Conservation (phyloP, 1,140 invertebrate genomes). For the Fopius arisanus region DNA sequence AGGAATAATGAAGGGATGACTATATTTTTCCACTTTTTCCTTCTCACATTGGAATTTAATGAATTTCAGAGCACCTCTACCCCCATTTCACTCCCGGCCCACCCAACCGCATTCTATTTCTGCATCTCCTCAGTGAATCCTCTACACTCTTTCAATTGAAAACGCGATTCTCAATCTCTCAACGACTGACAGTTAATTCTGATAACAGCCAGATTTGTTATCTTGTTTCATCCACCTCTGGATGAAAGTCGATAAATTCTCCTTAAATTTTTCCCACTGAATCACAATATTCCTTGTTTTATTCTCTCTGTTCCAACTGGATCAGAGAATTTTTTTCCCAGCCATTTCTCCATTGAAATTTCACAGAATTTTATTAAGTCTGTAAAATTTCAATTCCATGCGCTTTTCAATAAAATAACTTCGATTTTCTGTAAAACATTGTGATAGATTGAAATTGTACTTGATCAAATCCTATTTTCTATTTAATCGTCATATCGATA, state of each 20-base stretch:
- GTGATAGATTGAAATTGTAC: too few species aligned
- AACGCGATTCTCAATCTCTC: not conserved
- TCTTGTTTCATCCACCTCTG: not conserved
- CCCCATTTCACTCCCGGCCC: too few species aligned
- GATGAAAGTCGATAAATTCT: not conserved
- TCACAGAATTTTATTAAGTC: too few species aligned
- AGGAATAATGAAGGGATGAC: not conserved
- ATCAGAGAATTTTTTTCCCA: too few species aligned
- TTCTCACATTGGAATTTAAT: not conserved
- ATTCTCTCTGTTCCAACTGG: too few species aligned
- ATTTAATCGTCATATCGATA: too few species aligned
- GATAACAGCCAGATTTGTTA: not conserved
- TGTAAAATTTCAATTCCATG: too few species aligned
- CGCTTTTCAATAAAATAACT: too few species aligned
- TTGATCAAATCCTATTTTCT: too few species aligned
- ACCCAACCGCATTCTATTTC: not conserved
- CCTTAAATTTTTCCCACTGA: not conserved
- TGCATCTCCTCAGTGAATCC: not conserved
- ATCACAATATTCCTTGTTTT: too few species aligned
- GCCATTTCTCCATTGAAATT: too few species aligned
- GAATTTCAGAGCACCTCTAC: not conserved
- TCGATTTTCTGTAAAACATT: too few species aligned
- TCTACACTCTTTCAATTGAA: not conserved
- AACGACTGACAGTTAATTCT: not conserved
- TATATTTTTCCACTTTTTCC: not conserved